phyloP scores from a whole-genome alignment of 2,113 vertebrate genomes.

The Tympanuchus pallidicinctus region DNA sequence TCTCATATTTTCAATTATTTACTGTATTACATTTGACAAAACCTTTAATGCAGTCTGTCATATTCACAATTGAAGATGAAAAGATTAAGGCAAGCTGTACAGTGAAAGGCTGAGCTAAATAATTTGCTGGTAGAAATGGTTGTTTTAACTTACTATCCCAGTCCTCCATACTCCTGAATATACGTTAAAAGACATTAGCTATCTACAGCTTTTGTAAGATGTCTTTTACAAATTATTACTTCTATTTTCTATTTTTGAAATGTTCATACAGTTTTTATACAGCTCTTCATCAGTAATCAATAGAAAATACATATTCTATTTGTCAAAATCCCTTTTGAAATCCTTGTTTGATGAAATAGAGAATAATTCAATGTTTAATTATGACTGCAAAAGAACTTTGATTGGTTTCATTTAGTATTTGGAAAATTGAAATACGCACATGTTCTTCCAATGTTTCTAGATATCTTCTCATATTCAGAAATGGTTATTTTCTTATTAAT shows the following conservation, averaged over 20 bases:
- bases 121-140: neutral
- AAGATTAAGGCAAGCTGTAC: neutral
- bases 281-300: neutral
- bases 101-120: neutral
- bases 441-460: neutral
- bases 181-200: too few relatives aligned
- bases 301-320: neutral
- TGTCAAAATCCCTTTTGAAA: neutral
- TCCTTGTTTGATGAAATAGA: neutral
- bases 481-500: neutral
- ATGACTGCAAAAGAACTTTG: neutral
- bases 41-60: neutral
- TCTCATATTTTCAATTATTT: neutral
- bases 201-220: neutral
- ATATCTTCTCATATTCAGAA: neutral
- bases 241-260: neutral
- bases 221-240: neutral
- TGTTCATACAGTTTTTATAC: neutral
- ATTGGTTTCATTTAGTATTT: neutral
- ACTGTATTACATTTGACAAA: neutral
- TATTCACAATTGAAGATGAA: neutral
- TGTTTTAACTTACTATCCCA: rapidly evolving
- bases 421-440: neutral
- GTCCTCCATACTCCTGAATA: neutral
- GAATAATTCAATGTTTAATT: neutral